Base-by-base conservation (phyloP, 37 sponge, comb jelly and placozoan species). In the Aphrocallistes beatrix region DNA sequence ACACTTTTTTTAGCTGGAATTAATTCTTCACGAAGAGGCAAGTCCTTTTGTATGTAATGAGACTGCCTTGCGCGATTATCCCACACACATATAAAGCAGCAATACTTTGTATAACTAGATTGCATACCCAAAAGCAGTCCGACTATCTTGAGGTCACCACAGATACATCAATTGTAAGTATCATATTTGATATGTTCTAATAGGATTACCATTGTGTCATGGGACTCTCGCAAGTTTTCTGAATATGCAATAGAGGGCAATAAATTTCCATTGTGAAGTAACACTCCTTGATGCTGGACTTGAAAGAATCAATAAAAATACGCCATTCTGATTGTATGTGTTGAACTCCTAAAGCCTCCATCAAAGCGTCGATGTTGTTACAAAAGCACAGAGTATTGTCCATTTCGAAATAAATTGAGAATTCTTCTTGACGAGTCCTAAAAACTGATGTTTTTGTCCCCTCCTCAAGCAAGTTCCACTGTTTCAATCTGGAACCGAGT, bases 261-360 rank as follows among this genome's bases (percentile, higher is more conserved):
- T 82, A 28, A 8, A 37, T 82, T 82, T 32, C 83, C 83, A 82
- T 82, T 82, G 39, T 82, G 83, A 39, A 82, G 83, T 40, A 82
- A 23, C n/a, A 82, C 83, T 25, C 19, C 39, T 82, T 82, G 25
- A 82, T 28, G 28, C 83, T 82, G n/a, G 23, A 37, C 28, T 39
- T 82, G 8, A 37, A 40, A 40, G 39, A 37, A 17, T 82, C 83
- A 82, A 82, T 82, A 82, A 82, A 82, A 23, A 82, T 21, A 25
- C 83, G 23, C 83, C 83, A 82, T 25, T 82, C 83, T 25, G 37
- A 37, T 37, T 32, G 83, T 82, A 21, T 3, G 28, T 82, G 39
- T 23, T 23, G 45, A 40, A 37, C 37, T 13, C 37, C 37, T 34
- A 81, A 81, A 37, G 37, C 37, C 37, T 16, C 81, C 36, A 81